Conservation (phyloP, 2,113 vertebrate genomes). For the Crotophaga sulcirostris region DNA sequence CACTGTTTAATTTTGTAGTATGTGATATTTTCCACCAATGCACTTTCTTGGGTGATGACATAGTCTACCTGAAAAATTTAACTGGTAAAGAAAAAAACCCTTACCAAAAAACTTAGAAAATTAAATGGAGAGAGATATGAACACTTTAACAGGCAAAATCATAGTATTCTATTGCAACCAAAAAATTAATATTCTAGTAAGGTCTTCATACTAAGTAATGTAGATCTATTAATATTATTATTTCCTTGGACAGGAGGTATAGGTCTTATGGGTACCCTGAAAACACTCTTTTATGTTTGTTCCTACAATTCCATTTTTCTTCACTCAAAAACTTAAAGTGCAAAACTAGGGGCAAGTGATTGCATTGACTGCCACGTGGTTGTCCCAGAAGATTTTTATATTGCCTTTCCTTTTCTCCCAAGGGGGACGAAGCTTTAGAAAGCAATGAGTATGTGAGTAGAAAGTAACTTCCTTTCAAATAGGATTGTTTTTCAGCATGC, state of each 20-base stretch:
- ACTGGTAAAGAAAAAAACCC: neutral
- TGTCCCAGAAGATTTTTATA: conserved; percentile 43
- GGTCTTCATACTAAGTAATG: neutral
- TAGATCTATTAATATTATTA: neutral
- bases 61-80: neutral
- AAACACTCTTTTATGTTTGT: neutral
- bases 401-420: conserved; percentile 34
- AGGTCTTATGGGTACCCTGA: neutral
- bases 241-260: neutral
- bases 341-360: neutral
- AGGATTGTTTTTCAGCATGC: conserved; percentile 44
- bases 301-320: neutral
- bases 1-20: neutral
- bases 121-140: neutral
- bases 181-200: neutral
- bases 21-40: neutral
- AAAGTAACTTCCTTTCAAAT: conserved; percentile 41
- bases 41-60: neutral
- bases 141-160: neutral
- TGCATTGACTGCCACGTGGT: conserved; percentile 9
- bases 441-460: conserved; percentile 12
- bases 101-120: neutral
- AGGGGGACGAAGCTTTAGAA: conserved; percentile 34
- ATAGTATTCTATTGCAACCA: neutral
- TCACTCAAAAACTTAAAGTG: neutral